Evolutionary conservation across 2,113 vertebrate genomes (phyloP), one percentile per base, ranked within the genome.

Genomic region (Setophaga kirtlandii): DNA sequence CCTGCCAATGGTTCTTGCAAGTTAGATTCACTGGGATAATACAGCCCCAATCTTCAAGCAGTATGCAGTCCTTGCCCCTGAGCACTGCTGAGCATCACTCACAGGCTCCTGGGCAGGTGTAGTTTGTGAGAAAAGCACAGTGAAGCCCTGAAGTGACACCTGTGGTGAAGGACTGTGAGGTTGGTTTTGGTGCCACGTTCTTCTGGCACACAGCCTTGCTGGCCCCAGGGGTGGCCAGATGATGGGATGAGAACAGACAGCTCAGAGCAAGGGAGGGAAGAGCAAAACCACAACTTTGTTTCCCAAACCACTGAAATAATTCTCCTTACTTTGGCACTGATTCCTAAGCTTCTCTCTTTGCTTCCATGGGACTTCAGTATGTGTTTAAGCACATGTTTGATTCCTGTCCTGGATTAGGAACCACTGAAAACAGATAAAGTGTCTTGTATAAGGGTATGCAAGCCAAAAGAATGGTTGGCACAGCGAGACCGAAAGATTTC

Each of bases 181-280:
- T 12, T 22, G 35, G 21, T 7, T 52, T 68, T 35, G 41, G 59
- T 6, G 35, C 41, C 0, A 0, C 1, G 1, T 11, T 22, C 41
- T 2, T 3, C 8, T 22, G 53, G 27, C 2, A 4, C 21, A 1
- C 0, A 15, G 1, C 71, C 33, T 7, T 6, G 12, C 49, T 23
- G 31, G 49, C 25, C 16, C 63, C 7, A 53, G 8, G 49, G 15
- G 25, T 13, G 44, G 35, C 13, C 20, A 3, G 20, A 18, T 7
- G 22, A 39, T 35, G 15, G 64, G 27, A 3, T 10, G 49, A 52
- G 4, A 64, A n/a, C n/a, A 37, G 17, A n/a, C 65, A 83, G 47
- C 35, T 50, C 3, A 0, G 33, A n/a, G 18, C 22, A 41, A 50
- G 44, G 25, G n/a, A 79, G 28, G 44, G 49, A 64, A 28, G 25